Evolutionary conservation across 2,113 vertebrate genomes (phyloP), one percentile per base, ranked within the genome.

Genomic region (Microcebus murinus): DNA sequence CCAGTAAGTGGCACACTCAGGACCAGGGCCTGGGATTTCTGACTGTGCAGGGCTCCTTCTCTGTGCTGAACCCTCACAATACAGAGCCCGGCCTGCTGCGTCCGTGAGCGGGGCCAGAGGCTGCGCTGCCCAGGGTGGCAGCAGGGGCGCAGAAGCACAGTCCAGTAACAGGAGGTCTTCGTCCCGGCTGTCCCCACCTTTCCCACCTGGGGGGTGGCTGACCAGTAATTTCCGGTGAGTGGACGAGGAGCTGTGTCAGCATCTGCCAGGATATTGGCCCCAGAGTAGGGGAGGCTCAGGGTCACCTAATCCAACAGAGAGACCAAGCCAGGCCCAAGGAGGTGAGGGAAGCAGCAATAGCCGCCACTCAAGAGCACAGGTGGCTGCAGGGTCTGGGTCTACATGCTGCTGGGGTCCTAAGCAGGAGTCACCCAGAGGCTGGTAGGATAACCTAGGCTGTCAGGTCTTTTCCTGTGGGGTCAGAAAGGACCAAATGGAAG

Each of bases 291-390:
- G 18, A 61, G 36, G 29, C 68, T 89, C 70, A 48, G 59, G 42
- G 39, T 50, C 80, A 80, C 29, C 70, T n/a, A 45, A 39, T n/a
- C 83, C 52, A 76, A 39, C 36, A 83, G 25, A 71, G 71, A 71
- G 59, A 90, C 81, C 80, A 77, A 87, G 71, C 80, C 74, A 90
- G 87, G 76, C 57, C 87, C 73, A 14, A 36, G n/a, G 15, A 18
- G 77, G 27, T 42, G 1, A 68, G 20, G 74, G 36, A 71, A 50
- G 36, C 67, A 63, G 13, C 34, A 42, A 20, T 0, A 11, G n/a
- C 36, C 68, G 57, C 5, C 29, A 50, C 10, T 31, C 6, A 23
- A 45, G 63, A 74, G 82, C 67, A 71, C 48, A 82, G 82, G 83
- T 63, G 39, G 87, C 70, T 25, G 29, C 45, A 45, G 23, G 65